phyloP scores from a whole-genome alignment of 1,140 invertebrate species.

The Diachasma alloeum region DNA sequence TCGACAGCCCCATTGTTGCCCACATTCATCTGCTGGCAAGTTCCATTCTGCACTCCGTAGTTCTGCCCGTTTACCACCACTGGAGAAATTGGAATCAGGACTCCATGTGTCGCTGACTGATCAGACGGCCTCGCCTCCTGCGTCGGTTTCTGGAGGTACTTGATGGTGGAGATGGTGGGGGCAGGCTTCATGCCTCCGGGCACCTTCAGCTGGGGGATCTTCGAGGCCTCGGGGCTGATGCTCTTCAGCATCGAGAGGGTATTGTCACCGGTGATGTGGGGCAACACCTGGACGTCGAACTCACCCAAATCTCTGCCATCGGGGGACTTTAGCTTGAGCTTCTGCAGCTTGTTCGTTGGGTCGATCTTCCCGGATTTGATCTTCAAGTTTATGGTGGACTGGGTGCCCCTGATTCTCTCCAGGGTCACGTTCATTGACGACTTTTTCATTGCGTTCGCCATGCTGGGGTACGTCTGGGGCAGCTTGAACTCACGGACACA shows the following conservation, averaged over 20 bases:
- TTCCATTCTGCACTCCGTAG: background rate
- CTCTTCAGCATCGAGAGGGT: background rate
- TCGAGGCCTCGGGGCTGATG: too few relatives aligned
- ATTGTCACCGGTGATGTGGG: constrained; percentile 5
- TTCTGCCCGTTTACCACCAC: background rate
- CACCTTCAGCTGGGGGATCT: too few relatives aligned
- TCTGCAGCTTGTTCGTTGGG: background rate
- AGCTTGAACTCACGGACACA: constrained; percentile 32
- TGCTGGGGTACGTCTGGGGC: constrained; percentile 27
- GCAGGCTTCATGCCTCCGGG: too few relatives aligned
- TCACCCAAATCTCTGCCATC: constrained; percentile 27
- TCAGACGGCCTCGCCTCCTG: background rate
- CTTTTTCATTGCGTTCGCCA: constrained; percentile 14
- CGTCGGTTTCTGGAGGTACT: background rate
- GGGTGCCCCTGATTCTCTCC: background rate
- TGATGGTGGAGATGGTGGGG: too few relatives aligned
- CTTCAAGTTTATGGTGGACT: background rate
- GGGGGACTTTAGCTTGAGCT: constrained; percentile 21
- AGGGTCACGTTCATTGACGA: background rate
- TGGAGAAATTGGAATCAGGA: constrained; percentile 14
- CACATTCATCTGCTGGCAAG: background rate
- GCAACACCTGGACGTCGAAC: constrained; percentile 19
- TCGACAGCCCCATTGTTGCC: background rate
- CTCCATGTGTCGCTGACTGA: background rate
- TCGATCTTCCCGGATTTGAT: background rate